Evolutionary conservation across 1,140 invertebrate genomes (phyloP).

Genomic region (Drosophila neocordata): DNA sequence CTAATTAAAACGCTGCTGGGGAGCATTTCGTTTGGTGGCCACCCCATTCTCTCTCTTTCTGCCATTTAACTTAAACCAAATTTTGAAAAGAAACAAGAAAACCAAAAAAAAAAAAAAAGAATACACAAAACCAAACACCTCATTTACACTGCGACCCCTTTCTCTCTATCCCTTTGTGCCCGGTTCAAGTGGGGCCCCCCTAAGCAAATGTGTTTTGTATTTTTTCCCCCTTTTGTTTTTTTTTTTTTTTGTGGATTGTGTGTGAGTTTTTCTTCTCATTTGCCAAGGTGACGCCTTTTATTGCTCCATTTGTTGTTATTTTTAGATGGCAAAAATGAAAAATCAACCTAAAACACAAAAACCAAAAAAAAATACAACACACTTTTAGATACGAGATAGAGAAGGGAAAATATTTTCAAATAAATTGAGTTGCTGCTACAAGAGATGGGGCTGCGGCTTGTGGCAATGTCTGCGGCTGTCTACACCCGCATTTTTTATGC

Average conservation of each 20-base stretch:
- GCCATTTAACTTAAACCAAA: background rate
- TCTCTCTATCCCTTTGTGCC: background rate
- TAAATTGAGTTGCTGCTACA: constrained; percentile 49
- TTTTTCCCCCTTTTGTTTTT: constrained; percentile 30
- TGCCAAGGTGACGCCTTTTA: constrained; percentile 76
- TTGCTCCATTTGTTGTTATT: constrained; percentile 66
- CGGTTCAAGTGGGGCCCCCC: constrained; percentile 47
- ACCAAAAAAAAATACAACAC: background rate
- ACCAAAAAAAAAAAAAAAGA: constrained; percentile 35
- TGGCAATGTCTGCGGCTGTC: constrained; percentile 9
- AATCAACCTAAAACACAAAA: constrained; percentile 13
- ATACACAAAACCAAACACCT: constrained; percentile 45
- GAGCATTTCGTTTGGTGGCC: constrained; percentile 43
- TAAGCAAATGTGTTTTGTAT: constrained; percentile 12
- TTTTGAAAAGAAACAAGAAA: background rate
- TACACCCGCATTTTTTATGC: constrained; percentile 9
- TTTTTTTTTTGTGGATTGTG: constrained; percentile 31
- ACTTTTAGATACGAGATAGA: too few species aligned
- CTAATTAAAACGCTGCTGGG: constrained; percentile 71
- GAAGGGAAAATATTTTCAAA: constrained; percentile 53
- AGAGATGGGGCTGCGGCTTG: constrained; percentile 19
- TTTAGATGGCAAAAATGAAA: constrained; percentile 50
- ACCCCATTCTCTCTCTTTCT: background rate
- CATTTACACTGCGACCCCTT: constrained; percentile 4
- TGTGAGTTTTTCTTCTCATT: constrained; percentile 33